Base-by-base conservation (phyloP, 2,797 vertebrate species). In the Dendrocincla tyrannina region DNA sequence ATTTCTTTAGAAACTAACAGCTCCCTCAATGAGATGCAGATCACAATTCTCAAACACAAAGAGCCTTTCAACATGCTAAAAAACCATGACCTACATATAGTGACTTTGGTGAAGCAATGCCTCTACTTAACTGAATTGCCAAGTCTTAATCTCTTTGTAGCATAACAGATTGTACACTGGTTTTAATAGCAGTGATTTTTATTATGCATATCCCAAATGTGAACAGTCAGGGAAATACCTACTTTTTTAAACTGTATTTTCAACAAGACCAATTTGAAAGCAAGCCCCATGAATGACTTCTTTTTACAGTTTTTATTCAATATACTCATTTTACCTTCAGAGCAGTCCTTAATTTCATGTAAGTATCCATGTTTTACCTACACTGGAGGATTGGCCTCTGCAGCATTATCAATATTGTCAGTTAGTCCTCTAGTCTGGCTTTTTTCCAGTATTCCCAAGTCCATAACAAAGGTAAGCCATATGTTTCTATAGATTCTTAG, bases 91-190 rank as follows among this genome's bases (percentile, higher is more conserved):
- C 92, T 96, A 94, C 75, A 94, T 95, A 81, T 37, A 50, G 41
- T 60, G 91, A 95, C 91, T 96, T 93, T 33, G 0, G 0, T 59
- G 84, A 91, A 89, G 78, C 84, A 19, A 53, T 8, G 66, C 23
- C 60, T 79, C 85, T 67, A 14, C 77, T 87, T 68, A 83, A 64
- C 63, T 2, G 8, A 93, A 95, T 14, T 70, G 84, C 2, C 0
- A 85, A 93, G 33, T 85, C 88, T 50, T 95, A 93, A 95, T 91
- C 93, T 95, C 91, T 83, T 85, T 59, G 46, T 4, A 70, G 87
- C 41, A 18, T 37, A 93, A 80, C 95, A 95, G 91, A 94, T 37
- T 96, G 91, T 59, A 85, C 63, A 49, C 17, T 68, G 72, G 52
- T 37, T 91, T 85, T 80, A 85, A 46, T 30, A 85, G 79, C 85